These are phyloP conservation scores for Aurelia coerulea DNA, from an alignment of 30 jellyfish, hydroid and myxozoan genomes.

Conservation along the genomic window DNA sequence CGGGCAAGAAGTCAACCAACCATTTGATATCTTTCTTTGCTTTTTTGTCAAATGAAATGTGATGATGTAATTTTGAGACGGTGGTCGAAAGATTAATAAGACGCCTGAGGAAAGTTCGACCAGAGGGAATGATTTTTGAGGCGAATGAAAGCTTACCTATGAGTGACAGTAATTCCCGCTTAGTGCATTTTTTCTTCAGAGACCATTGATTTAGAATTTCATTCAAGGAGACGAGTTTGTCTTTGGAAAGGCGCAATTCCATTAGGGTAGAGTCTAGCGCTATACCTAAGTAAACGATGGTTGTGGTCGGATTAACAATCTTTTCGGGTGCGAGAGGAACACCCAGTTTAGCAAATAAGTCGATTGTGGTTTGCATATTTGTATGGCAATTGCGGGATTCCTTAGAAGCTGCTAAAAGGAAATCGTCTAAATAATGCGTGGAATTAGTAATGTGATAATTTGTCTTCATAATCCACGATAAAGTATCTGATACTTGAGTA, in stretches of 20 bases:
- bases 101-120: slow-evolving; percentile 1
- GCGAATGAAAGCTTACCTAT: slow-evolving; percentile 38
- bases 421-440: slow-evolving; percentile 43
- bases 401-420: slow-evolving; percentile 19
- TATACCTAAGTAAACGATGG: slow-evolving; percentile 3
- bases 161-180: slow-evolving; percentile 13
- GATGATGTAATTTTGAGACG: not conserved
- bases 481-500: not conserved
- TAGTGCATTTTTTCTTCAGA: slow-evolving; percentile 2
- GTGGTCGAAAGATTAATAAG: not conserved
- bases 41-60: not conserved
- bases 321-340: slow-evolving; percentile 8
- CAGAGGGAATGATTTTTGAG: slow-evolving; percentile 20
- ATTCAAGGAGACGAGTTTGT: not conserved
- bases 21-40: slow-evolving; percentile 7
- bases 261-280: not conserved
- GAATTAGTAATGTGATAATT: not conserved
- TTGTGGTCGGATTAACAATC: too few relatives aligned
- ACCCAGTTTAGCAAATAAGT: not conserved
- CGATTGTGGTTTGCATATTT: not conserved
- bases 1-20: slow-evolving; percentile 14
- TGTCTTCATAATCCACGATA: not conserved
- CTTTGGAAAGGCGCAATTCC: not conserved
- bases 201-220: not conserved
- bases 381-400: too few relatives aligned